Percentiles rank a stretch among this genome's conserved stretches.
phyloP scores from a whole-genome alignment of 2,797 vertebrate genomes.

The Megaceryle alcyon region DNA sequence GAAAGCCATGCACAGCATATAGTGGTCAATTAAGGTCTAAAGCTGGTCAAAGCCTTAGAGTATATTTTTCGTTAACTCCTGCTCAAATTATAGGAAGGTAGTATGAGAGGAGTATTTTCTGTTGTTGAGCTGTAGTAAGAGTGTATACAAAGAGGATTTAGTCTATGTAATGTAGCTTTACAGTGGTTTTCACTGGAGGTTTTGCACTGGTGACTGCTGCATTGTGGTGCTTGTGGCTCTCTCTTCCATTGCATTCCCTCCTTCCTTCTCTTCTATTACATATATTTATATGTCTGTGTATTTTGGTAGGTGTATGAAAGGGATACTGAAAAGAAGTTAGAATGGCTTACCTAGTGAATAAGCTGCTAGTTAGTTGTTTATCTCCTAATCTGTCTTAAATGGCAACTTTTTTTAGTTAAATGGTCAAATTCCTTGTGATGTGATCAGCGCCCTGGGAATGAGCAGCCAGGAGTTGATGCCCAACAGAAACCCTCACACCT shows the following conservation, averaged over 20 bases:
- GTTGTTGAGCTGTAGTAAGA: not conserved
- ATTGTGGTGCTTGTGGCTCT: not conserved
- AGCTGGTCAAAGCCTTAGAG: not conserved
- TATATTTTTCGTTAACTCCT: not conserved
- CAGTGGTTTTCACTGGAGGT: rapidly evolving
- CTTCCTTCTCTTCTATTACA: not conserved
- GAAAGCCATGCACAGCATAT: not conserved
- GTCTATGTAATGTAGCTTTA: rapidly evolving
- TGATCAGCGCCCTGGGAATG: not conserved
- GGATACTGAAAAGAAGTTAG: not conserved
- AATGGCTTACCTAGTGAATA: not conserved
- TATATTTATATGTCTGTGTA: not conserved
- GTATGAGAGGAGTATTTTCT: rapidly evolving
- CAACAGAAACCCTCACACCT: not conserved
- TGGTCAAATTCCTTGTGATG: not conserved
- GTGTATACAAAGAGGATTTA: not conserved
- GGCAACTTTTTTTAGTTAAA: not conserved
- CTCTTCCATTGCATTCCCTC: rapidly evolving
- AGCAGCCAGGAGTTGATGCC: not conserved
- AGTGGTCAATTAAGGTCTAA: not conserved
- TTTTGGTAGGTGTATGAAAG: not conserved
- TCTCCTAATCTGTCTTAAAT: rapidly evolving
- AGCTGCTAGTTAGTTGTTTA: not conserved
- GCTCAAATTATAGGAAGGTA: not conserved
- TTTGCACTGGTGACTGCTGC: not conserved